Evolutionary conservation across 2,113 vertebrate species (phyloP).

Genomic region (Varanus komodoensis): DNA sequence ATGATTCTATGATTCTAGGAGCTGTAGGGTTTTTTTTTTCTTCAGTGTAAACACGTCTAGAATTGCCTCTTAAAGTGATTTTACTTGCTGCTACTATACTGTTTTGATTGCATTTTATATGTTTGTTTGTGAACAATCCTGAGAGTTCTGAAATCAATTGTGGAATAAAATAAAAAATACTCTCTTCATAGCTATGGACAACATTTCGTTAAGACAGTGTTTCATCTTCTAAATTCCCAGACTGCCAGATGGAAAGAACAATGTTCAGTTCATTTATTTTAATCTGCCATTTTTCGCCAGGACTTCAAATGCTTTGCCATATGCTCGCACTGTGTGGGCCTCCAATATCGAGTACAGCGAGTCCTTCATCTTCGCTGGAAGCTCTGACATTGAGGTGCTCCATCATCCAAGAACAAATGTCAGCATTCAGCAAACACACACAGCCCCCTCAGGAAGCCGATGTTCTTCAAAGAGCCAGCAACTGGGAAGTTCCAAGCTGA

Average conservation of each 20-base stretch:
- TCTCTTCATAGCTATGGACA: neutral
- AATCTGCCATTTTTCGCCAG: neutral
- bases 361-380: conserved; percentile 21
- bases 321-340: neutral
- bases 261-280: neutral
- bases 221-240: neutral
- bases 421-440: neutral
- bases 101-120: neutral
- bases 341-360: neutral
- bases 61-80: too few relatives aligned
- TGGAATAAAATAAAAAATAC: neutral
- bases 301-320: conserved; percentile 4
- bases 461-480: neutral
- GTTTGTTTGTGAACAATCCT: neutral
- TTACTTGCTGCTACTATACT: neutral
- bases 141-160: neutral
- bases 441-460: neutral
- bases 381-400: neutral
- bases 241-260: neutral
- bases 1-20: too few relatives aligned
- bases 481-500: neutral
- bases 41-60: too few relatives aligned
- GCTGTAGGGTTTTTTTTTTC: too few relatives aligned
- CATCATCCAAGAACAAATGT: neutral
- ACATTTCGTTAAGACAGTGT: neutral